Conservation (phyloP, 2,113 vertebrate genomes). For the Muscicapa adusta region DNA sequence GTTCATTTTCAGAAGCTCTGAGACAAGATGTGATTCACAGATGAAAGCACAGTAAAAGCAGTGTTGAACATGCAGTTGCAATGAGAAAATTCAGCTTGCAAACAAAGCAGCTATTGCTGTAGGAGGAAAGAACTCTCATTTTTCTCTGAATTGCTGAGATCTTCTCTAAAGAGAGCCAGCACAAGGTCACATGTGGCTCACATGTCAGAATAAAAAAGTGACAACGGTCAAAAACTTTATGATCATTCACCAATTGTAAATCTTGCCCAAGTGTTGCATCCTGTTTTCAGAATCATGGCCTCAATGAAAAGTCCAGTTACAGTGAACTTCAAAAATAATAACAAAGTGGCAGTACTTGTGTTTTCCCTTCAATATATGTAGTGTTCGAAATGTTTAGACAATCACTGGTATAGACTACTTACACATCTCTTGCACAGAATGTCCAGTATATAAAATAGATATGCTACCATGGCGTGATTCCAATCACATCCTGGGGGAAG, state of each 20-base stretch:
- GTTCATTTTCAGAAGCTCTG: neutral
- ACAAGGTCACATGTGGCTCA: neutral
- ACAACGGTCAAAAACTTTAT: neutral
- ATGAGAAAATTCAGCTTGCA: neutral
- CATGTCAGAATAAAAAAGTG: neutral
- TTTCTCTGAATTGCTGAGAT: neutral
- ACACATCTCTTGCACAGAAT: neutral
- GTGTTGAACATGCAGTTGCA: neutral
- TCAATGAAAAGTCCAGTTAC: neutral
- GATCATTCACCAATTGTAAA: neutral
- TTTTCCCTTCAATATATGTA: neutral
- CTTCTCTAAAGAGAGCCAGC: neutral
- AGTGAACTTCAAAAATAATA: neutral
- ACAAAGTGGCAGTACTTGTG: neutral
- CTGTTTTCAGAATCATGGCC: neutral
- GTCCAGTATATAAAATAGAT: neutral
- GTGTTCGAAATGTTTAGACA: neutral
- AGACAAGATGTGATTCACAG: neutral
- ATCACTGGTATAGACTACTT: neutral
- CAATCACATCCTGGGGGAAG: neutral
- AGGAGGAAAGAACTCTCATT: neutral
- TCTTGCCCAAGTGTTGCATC: neutral
- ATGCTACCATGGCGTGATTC: neutral
- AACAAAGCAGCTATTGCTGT: neutral
- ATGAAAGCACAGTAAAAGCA: neutral